Evolutionary conservation across 1,140 invertebrate genomes (phyloP), one percentile per base, ranked within the genome.

Genomic region (Drosophila kurseongensis): DNA sequence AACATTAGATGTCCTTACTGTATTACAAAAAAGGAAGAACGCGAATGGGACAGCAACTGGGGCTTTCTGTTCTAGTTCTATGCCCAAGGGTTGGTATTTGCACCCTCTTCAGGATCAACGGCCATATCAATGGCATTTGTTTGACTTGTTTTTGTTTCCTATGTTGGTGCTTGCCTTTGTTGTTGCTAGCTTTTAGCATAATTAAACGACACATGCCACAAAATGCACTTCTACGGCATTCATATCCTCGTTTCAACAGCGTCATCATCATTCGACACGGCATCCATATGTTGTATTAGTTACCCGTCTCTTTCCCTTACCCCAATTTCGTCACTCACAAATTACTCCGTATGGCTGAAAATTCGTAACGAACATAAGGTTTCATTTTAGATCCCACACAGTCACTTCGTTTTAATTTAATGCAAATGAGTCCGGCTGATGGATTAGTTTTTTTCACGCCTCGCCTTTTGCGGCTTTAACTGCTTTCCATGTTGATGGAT

Each of bases 161-260:
- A 52, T 72, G 59, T 73, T 57, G 18, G 35, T 51, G 58, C 36
- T 55, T 45, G 61, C 41, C 42, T 45, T 68, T 71, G 61, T 82
- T 86, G 82, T 77, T 86, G 80, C 80, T 80, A 72, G 84, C 84
- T 89, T 89, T 89, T 89, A 89, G 84, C 77, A 80, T 89, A 89
- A 90, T 85, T 90, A 90, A 90, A 90, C 86, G 86, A 90, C 86
- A 90, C 86, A 90, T 90, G 86, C 86, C 86, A 86, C 86, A 90
- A 90, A 86, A 90, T 90, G 86, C 86, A 90, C 81, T 90, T 90
- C 80, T 82, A 90, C 68, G 86, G 80, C 65, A 79, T 84, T 42
- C 61, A 13, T 51, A 62, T 51, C 48, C 67, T 56, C 61, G 18
- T 61, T 55, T 38, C 58, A 35, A 54, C 73, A 74, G 32, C 68